phyloP scores from a whole-genome alignment of 2,113 vertebrate species.

The Candoia aspera region DNA sequence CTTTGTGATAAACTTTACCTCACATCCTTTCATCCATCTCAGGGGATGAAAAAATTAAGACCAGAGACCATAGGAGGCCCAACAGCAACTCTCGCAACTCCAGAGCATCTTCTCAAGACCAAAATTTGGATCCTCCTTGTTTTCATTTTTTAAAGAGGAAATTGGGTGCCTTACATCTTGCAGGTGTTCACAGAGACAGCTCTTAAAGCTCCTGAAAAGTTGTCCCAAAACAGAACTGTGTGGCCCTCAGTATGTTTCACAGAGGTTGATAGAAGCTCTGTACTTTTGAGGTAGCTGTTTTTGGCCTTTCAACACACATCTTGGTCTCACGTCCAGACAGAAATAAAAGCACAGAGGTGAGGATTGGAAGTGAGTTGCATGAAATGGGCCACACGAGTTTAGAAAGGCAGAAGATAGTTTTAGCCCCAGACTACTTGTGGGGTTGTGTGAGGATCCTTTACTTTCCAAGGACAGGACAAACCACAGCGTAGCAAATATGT shows the following conservation, averaged over 20 bases:
- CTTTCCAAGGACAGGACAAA: too few relatives aligned
- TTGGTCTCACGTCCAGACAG: neutral
- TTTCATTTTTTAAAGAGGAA: neutral
- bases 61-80: neutral
- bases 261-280: neutral
- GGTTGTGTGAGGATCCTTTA: too few relatives aligned
- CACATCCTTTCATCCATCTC: neutral
- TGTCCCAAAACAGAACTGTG: neutral
- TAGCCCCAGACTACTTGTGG: neutral
- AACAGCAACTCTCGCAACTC: neutral
- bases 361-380: neutral
- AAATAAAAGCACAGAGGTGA: neutral
- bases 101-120: neutral
- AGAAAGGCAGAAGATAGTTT: neutral
- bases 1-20: neutral
- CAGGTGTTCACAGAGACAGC: neutral
- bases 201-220: neutral
- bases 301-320: neutral
- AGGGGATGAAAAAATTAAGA: neutral
- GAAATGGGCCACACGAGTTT: neutral
- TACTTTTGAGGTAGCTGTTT: neutral
- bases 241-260: neutral
- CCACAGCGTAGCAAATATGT: too few relatives aligned
- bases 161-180: neutral
- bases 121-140: neutral